Percentiles rank a stretch among this genome's conserved stretches.
Conservation (phyloP, 2,888 invertebrate species). For the Acanthoscelides obtectus region DNA sequence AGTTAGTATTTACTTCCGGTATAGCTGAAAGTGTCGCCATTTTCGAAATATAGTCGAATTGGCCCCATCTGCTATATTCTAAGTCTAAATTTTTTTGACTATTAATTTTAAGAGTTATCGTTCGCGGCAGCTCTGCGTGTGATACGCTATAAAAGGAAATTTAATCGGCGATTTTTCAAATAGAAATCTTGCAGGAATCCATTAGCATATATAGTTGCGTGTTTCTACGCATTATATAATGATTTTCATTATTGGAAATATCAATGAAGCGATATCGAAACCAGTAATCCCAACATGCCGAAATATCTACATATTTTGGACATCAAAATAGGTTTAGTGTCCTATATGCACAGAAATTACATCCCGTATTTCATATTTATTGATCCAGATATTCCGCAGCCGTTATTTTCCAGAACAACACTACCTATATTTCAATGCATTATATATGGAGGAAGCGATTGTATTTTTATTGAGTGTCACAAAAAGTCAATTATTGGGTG, state of each 20-base stretch:
- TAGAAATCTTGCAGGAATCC: too few species aligned
- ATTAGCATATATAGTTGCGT: too few species aligned
- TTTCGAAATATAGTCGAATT: too few species aligned
- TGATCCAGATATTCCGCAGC: background rate
- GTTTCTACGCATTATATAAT: too few species aligned
- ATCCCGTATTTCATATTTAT: background rate
- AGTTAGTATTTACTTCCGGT: too few species aligned
- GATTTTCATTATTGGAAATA: background rate
- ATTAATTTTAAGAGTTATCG: too few species aligned
- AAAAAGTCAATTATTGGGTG: background rate
- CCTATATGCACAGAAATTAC: background rate
- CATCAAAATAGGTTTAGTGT: background rate
- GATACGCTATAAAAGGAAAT: too few species aligned
- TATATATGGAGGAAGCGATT: background rate
- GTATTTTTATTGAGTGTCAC: background rate
- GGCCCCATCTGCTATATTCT: too few species aligned
- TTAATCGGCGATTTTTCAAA: too few species aligned
- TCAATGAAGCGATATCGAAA: background rate
- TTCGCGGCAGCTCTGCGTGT: too few species aligned
- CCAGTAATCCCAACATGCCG: background rate
- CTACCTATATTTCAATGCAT: background rate
- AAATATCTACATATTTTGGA: background rate
- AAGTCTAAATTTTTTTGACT: too few species aligned
- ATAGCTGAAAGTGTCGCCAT: too few species aligned
- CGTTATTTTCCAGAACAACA: background rate